Percentiles rank a stretch among this genome's conserved stretches.
Conservation (phyloP, 2,113 vertebrate species). For the Centropus unirufus region DNA sequence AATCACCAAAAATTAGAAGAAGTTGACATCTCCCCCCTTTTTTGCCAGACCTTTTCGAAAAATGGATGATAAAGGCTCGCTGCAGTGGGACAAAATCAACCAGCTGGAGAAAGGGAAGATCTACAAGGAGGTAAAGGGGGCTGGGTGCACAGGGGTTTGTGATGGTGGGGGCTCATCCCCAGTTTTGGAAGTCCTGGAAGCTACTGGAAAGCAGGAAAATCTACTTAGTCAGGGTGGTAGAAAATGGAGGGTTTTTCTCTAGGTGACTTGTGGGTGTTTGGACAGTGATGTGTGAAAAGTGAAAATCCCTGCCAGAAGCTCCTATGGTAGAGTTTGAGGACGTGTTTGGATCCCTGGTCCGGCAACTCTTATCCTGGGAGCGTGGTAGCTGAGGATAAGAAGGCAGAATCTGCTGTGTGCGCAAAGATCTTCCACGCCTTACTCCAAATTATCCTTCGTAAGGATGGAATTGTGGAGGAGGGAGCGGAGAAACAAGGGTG, state of each 20-base stretch:
- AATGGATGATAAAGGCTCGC: conserved; percentile 80
- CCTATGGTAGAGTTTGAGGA: not conserved
- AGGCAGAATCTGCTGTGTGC: not conserved
- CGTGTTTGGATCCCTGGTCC: too few relatives aligned
- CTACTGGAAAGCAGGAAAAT: not conserved
- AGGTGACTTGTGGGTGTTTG: not conserved
- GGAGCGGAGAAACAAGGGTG: not conserved
- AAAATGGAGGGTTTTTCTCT: not conserved
- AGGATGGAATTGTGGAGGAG: not conserved
- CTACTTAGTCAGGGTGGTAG: not conserved
- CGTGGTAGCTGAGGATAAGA: not conserved
- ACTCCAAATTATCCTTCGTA: not conserved
- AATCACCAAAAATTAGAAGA: not conserved
- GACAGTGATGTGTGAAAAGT: not conserved
- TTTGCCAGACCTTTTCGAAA: conserved; percentile 79
- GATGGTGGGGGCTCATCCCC: not conserved
- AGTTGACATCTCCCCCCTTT: not conserved
- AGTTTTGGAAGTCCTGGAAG: not conserved
- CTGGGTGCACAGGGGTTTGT: not conserved
- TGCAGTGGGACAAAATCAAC: conserved; percentile 84
- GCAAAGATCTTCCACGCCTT: not conserved
- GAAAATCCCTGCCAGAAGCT: not conserved
- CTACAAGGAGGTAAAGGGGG: conserved; percentile 80
- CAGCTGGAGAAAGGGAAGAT: conserved; percentile 83
- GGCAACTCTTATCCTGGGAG: too few relatives aligned